Conservation (phyloP, 2,797 vertebrate genomes). For the Acrocephalus scirpaceus region DNA sequence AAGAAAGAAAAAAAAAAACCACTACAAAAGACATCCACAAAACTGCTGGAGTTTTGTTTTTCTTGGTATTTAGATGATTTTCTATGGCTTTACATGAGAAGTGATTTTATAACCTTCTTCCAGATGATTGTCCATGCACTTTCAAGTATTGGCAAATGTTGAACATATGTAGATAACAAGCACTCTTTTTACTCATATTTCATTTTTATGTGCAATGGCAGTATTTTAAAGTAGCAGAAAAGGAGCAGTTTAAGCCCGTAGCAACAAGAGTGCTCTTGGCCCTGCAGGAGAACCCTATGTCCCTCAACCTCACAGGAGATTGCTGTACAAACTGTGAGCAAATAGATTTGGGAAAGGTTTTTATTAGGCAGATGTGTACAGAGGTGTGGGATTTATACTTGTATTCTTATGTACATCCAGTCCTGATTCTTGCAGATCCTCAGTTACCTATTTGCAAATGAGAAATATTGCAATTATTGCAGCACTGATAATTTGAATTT, state of each 20-base stretch:
- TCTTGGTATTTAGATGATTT: not conserved
- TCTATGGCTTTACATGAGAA: not conserved
- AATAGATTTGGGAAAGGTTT: not conserved
- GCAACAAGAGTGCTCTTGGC: not conserved
- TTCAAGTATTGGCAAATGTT: constrained; percentile 8
- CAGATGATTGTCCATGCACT: not conserved
- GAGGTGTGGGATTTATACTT: not conserved
- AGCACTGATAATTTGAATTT: not conserved
- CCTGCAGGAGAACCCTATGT: not conserved
- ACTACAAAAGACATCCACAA: not conserved
- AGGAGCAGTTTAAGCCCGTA: not conserved
- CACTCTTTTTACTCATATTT: not conserved
- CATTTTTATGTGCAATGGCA: not conserved
- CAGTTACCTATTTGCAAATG: not conserved
- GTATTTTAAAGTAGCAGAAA: not conserved
- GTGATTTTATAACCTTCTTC: constrained; percentile 1
- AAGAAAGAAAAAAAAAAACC: not conserved
- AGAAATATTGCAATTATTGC: not conserved
- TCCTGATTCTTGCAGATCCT: not conserved
- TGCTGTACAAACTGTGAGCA: not conserved
- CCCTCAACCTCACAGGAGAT: not conserved
- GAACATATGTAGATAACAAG: constrained; percentile 18
- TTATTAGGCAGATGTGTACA: not conserved
- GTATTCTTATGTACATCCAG: not conserved
- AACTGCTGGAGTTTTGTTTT: not conserved